Conservation (phyloP, 2,797 vertebrate species). For the Pangasius mekongensis region DNA sequence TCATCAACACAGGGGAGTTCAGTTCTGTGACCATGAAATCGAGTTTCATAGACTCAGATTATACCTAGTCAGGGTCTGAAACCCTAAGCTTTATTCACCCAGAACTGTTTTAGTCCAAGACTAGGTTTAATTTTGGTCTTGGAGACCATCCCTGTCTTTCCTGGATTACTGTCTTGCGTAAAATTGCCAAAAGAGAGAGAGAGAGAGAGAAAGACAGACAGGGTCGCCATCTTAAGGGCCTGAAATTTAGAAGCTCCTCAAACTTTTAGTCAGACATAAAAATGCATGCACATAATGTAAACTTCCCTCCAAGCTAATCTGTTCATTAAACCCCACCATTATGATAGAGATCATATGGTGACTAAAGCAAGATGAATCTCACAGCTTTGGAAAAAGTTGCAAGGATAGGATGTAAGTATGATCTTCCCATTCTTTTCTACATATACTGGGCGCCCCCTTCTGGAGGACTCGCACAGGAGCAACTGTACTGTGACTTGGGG, state of each 20-base stretch:
- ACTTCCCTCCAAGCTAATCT: constrained; percentile 99
- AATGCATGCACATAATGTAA: constrained; percentile 99
- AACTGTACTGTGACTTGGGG: constrained; percentile 80
- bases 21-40: constrained; percentile 24
- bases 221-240: constrained; percentile 36
- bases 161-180: constrained; percentile 27
- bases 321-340: constrained; percentile 99
- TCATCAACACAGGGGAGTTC: constrained; percentile 11
- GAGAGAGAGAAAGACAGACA: not conserved
- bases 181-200: not conserved
- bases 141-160: constrained; percentile 4
- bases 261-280: constrained; percentile 70
- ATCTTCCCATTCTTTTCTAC: constrained; percentile 97
- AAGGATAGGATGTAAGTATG: constrained; percentile 99
- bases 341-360: constrained; percentile 99
- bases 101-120: not conserved
- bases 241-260: constrained; percentile 39
- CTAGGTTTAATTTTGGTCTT: constrained; percentile 25
- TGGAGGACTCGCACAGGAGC: constrained; percentile 98
- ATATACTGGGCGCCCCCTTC: constrained; percentile 97
- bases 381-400: constrained; percentile 99
- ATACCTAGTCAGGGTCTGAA: constrained; percentile 27
- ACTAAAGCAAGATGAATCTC: constrained; percentile 99
- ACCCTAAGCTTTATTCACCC: not conserved
- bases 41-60: constrained; percentile 1